phyloP scores from a whole-genome alignment of 2,797 vertebrate species.

The Pangasius krempfi region DNA sequence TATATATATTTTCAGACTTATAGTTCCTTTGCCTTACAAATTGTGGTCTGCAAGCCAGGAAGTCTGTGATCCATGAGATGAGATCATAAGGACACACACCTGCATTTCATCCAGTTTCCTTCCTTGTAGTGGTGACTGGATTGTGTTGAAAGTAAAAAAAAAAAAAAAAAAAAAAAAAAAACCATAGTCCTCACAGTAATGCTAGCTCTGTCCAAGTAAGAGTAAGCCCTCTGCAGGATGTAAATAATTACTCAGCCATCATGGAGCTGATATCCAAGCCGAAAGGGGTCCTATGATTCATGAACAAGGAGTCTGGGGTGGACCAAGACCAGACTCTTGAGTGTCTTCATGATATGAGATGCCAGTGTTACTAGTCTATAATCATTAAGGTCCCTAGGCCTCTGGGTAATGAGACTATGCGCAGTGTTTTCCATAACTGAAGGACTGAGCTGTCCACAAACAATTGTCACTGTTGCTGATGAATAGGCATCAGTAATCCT shows the following conservation, averaged over 20 bases:
- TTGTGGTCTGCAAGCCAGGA: slow-evolving; percentile 11
- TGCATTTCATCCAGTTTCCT: slow-evolving; percentile 21
- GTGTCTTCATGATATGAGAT: background rate
- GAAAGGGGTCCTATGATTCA: background rate
- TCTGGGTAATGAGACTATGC: background rate
- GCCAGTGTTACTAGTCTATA: background rate
- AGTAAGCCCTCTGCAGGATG: slow-evolving; percentile 3
- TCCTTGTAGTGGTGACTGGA: background rate
- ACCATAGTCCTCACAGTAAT: background rate
- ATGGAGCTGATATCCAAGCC: background rate
- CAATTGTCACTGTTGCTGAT: background rate
- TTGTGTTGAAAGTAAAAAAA: slow-evolving; percentile 3
- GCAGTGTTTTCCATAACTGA: background rate
- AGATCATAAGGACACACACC: slow-evolving; percentile 23
- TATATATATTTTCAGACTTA: slow-evolving; percentile 14
- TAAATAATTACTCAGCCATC: slow-evolving; percentile 2
- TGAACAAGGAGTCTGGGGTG: background rate
- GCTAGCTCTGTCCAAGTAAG: background rate
- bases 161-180: background rate
- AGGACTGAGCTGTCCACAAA: background rate
- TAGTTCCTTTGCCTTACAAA: slow-evolving; percentile 33
- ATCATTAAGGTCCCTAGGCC: background rate
- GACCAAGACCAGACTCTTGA: background rate
- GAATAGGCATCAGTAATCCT: slow-evolving; percentile 20
- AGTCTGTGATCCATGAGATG: slow-evolving; percentile 24